A percentile compares a stretch with the other conserved stretches of the same genome.
These are phyloP conservation scores for Plagodis pulveraria DNA, from an alignment of 2,888 invertebrate species.

Conservation along the genomic window DNA sequence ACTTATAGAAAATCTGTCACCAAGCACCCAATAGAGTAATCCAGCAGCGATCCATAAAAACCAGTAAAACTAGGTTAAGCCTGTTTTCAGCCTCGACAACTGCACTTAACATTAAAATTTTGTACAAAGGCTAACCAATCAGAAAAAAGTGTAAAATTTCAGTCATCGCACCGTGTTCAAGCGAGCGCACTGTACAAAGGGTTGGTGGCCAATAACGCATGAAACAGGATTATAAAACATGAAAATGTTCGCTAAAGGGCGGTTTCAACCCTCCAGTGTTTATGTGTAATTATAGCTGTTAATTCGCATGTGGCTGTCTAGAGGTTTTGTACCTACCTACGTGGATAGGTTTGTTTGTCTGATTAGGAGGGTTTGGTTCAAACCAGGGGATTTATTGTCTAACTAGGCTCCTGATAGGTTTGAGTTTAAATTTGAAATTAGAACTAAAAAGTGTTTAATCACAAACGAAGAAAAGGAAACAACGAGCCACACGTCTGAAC, in stretches of 20 bases:
- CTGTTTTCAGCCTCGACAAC: too few relatives aligned
- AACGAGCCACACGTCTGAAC: too few relatives aligned
- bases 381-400: not conserved
- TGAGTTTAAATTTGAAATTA: not conserved
- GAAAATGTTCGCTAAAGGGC: slow-evolving; percentile 77
- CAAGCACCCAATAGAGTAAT: too few relatives aligned
- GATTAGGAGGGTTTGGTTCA: not conserved
- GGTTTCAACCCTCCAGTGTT: slow-evolving; percentile 57
- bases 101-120: too few relatives aligned
- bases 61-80: too few relatives aligned
- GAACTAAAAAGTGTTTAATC: not conserved
- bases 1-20: too few relatives aligned
- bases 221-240: slow-evolving; percentile 83
- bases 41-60: too few relatives aligned
- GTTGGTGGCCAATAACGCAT: slow-evolving; percentile 79
- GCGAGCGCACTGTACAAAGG: slow-evolving; percentile 63
- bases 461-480: not conserved
- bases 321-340: slow-evolving; percentile 7
- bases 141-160: not conserved
- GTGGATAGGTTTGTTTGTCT: slow-evolving; percentile 6
- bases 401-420: not conserved
- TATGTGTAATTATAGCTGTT: slow-evolving; percentile 78
- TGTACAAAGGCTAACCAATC: too few relatives aligned
- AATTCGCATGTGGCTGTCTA: slow-evolving; percentile 55
- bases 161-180: slow-evolving; percentile 48